phyloP scores from a whole-genome alignment of 2,888 invertebrate species.

The Apeira syringaria region DNA sequence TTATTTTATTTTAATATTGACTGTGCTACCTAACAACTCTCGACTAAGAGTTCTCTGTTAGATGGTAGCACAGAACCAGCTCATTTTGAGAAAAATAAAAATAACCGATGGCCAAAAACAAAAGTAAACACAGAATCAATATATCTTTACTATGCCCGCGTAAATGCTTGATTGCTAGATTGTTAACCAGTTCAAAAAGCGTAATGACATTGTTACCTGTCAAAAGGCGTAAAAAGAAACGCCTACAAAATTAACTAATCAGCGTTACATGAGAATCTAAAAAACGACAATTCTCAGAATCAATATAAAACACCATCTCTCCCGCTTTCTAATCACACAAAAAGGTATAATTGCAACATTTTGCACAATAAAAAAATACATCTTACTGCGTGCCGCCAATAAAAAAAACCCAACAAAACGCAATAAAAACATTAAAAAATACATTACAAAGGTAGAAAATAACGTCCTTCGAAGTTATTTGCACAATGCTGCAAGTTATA shows the following conservation, averaged over 20 bases:
- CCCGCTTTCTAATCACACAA: conserved; percentile 60
- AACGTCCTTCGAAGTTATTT: conserved; percentile 36
- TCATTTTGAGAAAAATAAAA: too few species aligned
- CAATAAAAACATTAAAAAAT: conserved; percentile 38
- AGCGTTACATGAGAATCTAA: too few species aligned
- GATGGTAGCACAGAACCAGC: too few species aligned
- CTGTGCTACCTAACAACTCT: too few species aligned
- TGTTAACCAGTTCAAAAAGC: too few species aligned
- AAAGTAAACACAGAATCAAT: too few species aligned
- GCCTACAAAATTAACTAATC: conserved; percentile 1
- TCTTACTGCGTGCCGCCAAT: conserved; percentile 30
- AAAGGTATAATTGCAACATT: conserved; percentile 47
- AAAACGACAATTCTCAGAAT: too few species aligned
- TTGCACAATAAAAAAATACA: conserved; percentile 45
- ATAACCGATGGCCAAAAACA: too few species aligned
- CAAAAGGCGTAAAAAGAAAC: conserved; percentile 5
- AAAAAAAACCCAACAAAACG: conserved; percentile 28
- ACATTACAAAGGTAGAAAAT: conserved; percentile 27
- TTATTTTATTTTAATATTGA: too few species aligned
- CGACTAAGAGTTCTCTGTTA: too few species aligned
- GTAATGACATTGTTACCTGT: background rate
- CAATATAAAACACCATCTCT: conserved; percentile 31
- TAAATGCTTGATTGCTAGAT: too few species aligned
- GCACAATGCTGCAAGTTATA: conserved; percentile 44
- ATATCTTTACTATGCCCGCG: too few species aligned